Conservation (phyloP, 1,140 invertebrate species). For the Drosophila gunungcola region DNA sequence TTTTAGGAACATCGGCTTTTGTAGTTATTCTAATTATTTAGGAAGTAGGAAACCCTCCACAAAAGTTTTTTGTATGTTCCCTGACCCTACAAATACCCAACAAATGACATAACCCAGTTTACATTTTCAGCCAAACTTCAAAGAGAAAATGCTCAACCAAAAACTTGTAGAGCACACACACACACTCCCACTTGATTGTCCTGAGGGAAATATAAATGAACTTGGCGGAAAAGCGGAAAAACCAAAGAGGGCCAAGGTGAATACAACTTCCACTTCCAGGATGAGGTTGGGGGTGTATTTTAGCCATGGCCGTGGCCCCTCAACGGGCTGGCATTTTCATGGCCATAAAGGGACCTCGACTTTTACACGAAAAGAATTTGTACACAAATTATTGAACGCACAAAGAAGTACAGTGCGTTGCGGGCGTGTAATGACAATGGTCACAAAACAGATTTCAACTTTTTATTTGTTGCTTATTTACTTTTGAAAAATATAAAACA, state of each 20-base stretch:
- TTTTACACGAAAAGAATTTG: conserved; percentile 56
- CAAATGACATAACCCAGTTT: conserved; percentile 21
- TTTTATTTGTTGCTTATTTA: background rate
- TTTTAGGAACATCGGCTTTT: background rate
- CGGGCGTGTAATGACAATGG: conserved; percentile 8
- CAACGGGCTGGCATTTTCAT: conserved; percentile 59
- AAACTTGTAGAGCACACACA: conserved; percentile 42
- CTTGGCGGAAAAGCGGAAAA: conserved; percentile 46
- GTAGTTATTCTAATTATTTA: background rate
- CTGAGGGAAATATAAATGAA: conserved; percentile 76
- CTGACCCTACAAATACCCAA: background rate
- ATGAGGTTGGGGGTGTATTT: conserved; percentile 37
- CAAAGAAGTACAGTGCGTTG: conserved; percentile 39
- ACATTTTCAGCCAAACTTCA: conserved; percentile 21
- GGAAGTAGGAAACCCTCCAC: background rate
- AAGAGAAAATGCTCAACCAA: conserved; percentile 39
- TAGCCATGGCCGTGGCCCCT: conserved; percentile 28
- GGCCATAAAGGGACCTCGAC: conserved; percentile 70
- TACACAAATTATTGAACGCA: conserved; percentile 77
- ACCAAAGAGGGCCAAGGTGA: conserved; percentile 50
- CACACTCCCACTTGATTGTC: conserved; percentile 52
- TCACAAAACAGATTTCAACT: background rate
- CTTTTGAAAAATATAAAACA: no score
- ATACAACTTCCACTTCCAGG: conserved; percentile 43
- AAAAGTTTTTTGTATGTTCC: background rate